A percentile compares a stretch with the other conserved stretches of the same genome.
phyloP scores from a whole-genome alignment of 35 echinoderm and acorn worm species.

The Amphiura filiformis region DNA sequence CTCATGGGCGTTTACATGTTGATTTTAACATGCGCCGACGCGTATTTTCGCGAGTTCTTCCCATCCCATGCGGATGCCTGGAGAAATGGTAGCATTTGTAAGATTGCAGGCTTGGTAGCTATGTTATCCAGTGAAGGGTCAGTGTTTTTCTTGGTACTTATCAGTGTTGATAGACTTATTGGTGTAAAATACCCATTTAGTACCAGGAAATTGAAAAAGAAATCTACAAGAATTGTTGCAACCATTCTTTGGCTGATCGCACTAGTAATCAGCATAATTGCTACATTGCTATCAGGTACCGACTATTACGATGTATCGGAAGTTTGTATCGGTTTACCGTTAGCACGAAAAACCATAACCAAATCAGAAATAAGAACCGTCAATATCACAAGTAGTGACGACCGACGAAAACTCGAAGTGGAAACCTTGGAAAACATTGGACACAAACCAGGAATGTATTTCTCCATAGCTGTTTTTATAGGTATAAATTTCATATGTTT shows the following conservation, averaged over 20 bases:
- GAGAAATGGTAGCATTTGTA: not conserved
- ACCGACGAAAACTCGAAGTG: not conserved
- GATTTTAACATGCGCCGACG: not conserved
- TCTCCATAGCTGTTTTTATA: slow-evolving; percentile 1
- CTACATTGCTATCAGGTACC: slow-evolving; percentile 10
- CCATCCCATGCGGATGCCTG: not conserved
- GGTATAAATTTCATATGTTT: not conserved
- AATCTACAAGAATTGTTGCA: not conserved
- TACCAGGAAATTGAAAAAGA: not conserved
- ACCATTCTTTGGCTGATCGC: not conserved
- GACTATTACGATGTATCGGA: slow-evolving; percentile 45
- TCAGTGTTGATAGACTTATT: not conserved
- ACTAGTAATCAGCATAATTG: not conserved
- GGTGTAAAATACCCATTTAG: slow-evolving; percentile 8
- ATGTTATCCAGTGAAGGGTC: slow-evolving; percentile 7
- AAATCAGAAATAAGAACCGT: not conserved
- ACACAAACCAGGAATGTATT: not conserved
- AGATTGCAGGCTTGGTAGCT: not conserved
- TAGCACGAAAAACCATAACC: not conserved
- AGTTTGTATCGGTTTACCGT: slow-evolving; percentile 61
- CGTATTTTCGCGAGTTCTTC: not conserved
- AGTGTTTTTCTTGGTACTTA: slow-evolving; percentile 10
- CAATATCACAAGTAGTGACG: not conserved
- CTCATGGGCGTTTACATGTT: slow-evolving; percentile 50
- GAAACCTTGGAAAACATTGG: not conserved